Conservation (phyloP, 1,140 invertebrate species). For the Halesus radiatus region DNA sequence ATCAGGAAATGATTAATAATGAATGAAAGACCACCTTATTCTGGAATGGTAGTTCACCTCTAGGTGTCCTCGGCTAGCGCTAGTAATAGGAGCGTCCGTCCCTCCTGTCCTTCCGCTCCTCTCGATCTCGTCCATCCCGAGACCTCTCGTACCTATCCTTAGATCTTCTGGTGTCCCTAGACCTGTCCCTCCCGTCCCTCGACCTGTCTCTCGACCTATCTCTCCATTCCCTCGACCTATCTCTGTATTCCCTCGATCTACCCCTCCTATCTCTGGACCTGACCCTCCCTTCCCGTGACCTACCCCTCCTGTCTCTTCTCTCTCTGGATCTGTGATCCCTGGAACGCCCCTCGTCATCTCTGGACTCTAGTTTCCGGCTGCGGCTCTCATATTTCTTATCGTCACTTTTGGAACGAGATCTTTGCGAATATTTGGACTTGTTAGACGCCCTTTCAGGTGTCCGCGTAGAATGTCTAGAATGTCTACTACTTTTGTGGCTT, state of each 20-base stretch:
- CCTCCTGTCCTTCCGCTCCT: conserved; percentile 33
- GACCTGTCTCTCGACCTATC: conserved; percentile 39
- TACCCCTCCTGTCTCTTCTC: conserved; percentile 5
- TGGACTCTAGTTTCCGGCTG: conserved; percentile 13
- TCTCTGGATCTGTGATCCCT: conserved; percentile 43
- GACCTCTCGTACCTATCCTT: conserved; percentile 42
- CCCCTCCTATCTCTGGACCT: conserved; percentile 51
- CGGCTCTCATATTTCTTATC: conserved; percentile 44
- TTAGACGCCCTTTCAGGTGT: conserved; percentile 47
- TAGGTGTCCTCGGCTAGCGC: background rate
- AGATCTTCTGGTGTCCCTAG: conserved; percentile 31
- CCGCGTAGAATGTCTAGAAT: conserved; percentile 48
- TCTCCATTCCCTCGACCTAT: conserved; percentile 41
- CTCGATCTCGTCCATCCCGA: conserved; percentile 30
- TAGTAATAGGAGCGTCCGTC: conserved; percentile 37
- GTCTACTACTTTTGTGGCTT: conserved; percentile 46
- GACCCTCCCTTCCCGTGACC: background rate
- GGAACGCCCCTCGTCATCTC: conserved; percentile 15
- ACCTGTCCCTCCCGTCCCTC: conserved; percentile 35
- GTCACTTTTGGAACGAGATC: conserved; percentile 50
- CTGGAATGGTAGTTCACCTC: conserved; percentile 30
- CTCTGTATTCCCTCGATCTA: conserved; percentile 45
- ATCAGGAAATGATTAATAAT: no score
- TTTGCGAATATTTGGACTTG: conserved; percentile 48
- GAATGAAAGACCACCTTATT: conserved; percentile 38